These are phyloP conservation scores for Gavia stellata DNA, from an alignment of 2,113 vertebrate genomes.

Conservation along the genomic window DNA sequence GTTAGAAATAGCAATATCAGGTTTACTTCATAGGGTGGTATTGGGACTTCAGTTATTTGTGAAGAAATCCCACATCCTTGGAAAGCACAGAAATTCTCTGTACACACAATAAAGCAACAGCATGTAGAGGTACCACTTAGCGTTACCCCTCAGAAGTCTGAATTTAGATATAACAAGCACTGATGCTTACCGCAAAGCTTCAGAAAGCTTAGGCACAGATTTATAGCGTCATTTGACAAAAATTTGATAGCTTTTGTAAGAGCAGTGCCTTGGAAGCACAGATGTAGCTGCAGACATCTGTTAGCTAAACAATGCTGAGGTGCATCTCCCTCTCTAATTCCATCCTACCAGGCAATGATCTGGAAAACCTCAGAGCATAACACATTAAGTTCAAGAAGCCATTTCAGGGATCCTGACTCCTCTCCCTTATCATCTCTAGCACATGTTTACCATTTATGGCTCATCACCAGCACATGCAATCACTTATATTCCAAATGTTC, in stretches of 20 bases:
- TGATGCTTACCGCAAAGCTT: background rate
- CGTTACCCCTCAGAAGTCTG: background rate
- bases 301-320: constrained; percentile 17
- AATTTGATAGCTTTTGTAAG: background rate
- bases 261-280: background rate
- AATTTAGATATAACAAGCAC: background rate
- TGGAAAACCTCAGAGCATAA: constrained; percentile 9
- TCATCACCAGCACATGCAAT: constrained; percentile 40
- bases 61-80: background rate
- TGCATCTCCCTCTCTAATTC: constrained; percentile 3
- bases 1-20: background rate
- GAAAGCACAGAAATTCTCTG: background rate
- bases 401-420: constrained; percentile 16
- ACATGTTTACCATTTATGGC: constrained; percentile 40
- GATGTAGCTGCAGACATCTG: constrained; percentile 29
- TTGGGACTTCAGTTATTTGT: background rate
- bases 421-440: constrained; percentile 45
- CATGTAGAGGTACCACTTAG: background rate
- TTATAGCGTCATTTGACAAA: background rate
- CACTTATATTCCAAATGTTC: background rate
- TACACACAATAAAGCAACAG: background rate
- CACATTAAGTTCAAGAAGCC: constrained; percentile 26
- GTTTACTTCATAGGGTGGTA: background rate
- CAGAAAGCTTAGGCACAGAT: background rate
- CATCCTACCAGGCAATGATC: background rate